phyloP scores from a whole-genome alignment of 2,888 invertebrate species.

The Lithophane semibrunnea region DNA sequence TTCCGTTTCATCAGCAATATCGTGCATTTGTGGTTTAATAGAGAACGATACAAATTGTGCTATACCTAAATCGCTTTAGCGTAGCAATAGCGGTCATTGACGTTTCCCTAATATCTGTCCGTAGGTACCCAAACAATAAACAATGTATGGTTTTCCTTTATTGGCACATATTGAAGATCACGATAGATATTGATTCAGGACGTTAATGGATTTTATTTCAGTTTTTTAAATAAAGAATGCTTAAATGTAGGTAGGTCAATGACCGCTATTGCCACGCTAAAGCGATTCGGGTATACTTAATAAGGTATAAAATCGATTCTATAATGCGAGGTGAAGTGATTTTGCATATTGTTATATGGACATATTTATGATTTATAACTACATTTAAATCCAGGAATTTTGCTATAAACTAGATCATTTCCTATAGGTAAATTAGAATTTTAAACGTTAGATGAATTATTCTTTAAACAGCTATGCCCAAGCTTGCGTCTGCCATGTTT shows the following conservation, averaged over 20 bases:
- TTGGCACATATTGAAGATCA: too few relatives aligned
- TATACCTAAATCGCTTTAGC: not conserved
- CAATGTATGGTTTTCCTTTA: too few relatives aligned
- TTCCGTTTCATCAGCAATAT: constrained; percentile 33
- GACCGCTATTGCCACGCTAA: too few relatives aligned
- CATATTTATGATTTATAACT: constrained; percentile 26
- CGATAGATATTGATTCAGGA: too few relatives aligned
- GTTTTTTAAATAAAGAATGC: too few relatives aligned
- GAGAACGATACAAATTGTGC: constrained; percentile 52
- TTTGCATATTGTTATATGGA: constrained; percentile 23
- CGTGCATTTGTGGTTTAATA: constrained; percentile 43
- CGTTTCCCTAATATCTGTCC: too few relatives aligned
- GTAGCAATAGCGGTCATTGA: too few relatives aligned
- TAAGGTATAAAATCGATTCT: constrained; percentile 52
- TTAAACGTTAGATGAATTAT: not conserved
- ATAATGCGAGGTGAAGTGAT: constrained; percentile 45
- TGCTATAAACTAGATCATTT: not conserved
- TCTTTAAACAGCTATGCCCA: not conserved
- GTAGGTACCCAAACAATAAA: too few relatives aligned
- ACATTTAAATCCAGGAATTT: not conserved
- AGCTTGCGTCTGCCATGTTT: not conserved
- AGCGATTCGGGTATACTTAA: constrained; percentile 14
- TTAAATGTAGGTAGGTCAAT: too few relatives aligned
- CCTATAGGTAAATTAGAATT: not conserved
- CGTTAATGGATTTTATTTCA: too few relatives aligned